Evolutionary conservation across 2,113 vertebrate species (phyloP).

Genomic region (Nycticebus coucang): DNA sequence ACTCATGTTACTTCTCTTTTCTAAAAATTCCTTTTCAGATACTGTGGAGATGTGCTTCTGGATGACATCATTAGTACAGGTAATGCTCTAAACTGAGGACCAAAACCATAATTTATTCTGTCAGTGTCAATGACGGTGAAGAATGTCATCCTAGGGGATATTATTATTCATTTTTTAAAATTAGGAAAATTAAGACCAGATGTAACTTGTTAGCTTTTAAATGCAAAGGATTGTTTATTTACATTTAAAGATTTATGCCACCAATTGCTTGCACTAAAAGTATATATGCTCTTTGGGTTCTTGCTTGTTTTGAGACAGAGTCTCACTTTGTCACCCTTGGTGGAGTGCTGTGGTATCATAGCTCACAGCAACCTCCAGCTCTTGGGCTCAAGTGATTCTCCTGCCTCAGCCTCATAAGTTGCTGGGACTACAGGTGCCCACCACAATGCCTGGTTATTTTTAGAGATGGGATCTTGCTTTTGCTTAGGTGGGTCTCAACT

Average conservation of each 20-base stretch:
- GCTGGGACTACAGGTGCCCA: no score
- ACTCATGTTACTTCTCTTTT: slow-evolving; percentile 50
- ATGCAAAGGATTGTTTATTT: not conserved
- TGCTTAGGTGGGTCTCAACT: no score
- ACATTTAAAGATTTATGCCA: not conserved
- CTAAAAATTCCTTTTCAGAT: slow-evolving; percentile 84
- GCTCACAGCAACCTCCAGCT: no score
- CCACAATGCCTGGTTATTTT: no score
- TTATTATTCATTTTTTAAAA: not conserved
- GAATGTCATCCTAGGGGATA: not conserved
- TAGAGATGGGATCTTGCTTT: no score
- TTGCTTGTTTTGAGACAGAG: no score
- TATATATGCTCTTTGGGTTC: not conserved
- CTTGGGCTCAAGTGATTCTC: no score
- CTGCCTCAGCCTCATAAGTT: no score
- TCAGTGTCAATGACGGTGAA: not conserved
- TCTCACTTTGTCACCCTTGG: no score
- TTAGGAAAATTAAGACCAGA: not conserved
- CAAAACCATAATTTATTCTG: not conserved
- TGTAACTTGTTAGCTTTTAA: not conserved
- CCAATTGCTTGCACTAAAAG: not conserved
- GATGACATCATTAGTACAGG: slow-evolving; percentile 96
- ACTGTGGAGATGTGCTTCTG: slow-evolving; percentile 94
- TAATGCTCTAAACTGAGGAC: slow-evolving; percentile 75
- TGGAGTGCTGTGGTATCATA: no score